Evolutionary conservation across 1,140 invertebrate species (phyloP).

Genomic region (Rhynchophorus ferrugineus): DNA sequence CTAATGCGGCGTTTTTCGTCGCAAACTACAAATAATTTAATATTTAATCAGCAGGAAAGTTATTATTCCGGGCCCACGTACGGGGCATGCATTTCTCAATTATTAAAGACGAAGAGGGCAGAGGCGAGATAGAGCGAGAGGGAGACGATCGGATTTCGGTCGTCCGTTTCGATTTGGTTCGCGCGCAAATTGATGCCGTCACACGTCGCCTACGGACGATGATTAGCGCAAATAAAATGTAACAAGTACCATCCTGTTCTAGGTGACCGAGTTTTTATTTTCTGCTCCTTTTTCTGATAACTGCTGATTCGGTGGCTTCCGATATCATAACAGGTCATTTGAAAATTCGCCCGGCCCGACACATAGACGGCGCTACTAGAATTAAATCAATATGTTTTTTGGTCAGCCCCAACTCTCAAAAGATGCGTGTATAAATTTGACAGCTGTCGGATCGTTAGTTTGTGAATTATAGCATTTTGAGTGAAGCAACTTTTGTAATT

Average conservation of each 20-base stretch:
- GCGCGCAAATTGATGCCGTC: constrained; percentile 32
- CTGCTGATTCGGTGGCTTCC: no score
- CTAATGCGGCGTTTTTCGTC: neutral
- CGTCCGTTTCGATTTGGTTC: constrained; percentile 31
- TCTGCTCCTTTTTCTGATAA: no score
- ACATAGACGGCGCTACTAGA: no score
- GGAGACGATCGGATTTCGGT: constrained; percentile 5
- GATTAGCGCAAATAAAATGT: constrained; percentile 38
- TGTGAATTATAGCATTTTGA: no score
- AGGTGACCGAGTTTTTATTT: neutral
- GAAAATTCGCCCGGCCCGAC: no score
- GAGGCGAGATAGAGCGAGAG: neutral
- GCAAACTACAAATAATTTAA: constrained; percentile 8
- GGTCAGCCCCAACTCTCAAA: no score
- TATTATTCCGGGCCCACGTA: constrained; percentile 13
- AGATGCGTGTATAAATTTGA: no score
- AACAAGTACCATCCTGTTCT: constrained; percentile 35
- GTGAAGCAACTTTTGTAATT: no score
- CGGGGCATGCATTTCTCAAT: constrained; percentile 11
- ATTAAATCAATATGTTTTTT: no score
- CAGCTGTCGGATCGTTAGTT: no score
- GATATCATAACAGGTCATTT: no score
- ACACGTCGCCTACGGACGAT: constrained; percentile 33
- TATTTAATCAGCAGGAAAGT: constrained; percentile 9
- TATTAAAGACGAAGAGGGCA: constrained; percentile 1